These are phyloP conservation scores for Drosophila lacertosa DNA, from an alignment of 1,140 invertebrate species.

Conservation along the genomic window DNA sequence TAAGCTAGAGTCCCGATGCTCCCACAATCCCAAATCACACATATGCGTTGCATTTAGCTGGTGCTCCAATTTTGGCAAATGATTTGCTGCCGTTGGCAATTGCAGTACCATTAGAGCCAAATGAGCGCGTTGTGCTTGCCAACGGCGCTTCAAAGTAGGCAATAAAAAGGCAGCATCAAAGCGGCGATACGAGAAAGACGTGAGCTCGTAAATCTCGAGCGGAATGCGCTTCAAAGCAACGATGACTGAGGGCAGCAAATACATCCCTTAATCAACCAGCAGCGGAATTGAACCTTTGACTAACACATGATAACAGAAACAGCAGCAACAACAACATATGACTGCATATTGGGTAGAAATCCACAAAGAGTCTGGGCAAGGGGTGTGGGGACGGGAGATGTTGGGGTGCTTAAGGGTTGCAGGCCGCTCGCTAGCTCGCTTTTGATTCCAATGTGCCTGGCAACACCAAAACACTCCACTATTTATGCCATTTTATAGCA, in stretches of 20 bases:
- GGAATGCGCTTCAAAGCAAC: conserved; percentile 36
- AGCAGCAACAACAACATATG: conserved; percentile 24
- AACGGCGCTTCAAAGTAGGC: conserved; percentile 43
- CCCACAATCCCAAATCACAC: too few species aligned
- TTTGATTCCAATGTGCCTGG: conserved; percentile 54
- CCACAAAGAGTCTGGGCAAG: background rate
- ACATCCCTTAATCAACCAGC: conserved; percentile 63
- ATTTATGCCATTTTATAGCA: conserved; percentile 40
- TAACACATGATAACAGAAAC: conserved; percentile 48
- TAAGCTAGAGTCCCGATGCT: too few species aligned
- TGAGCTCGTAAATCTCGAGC: conserved; percentile 40
- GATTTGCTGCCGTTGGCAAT: conserved; percentile 1
- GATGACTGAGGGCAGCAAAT: conserved; percentile 7
- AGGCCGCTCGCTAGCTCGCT: conserved; percentile 39
- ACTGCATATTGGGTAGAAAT: conserved; percentile 39
- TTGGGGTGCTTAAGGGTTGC: conserved; percentile 66
- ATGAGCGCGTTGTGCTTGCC: conserved; percentile 21
- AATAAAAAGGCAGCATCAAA: conserved; percentile 44
- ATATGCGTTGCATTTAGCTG: background rate
- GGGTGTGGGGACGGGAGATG: conserved; percentile 7
- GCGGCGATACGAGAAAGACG: conserved; percentile 20
- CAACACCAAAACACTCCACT: conserved; percentile 58
- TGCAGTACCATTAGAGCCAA: conserved; percentile 24
- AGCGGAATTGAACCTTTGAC: conserved; percentile 50
- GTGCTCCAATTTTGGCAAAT: background rate